Percentiles rank a stretch among this genome's conserved stretches.
phyloP scores from a whole-genome alignment of 2,888 invertebrate genomes.

The Noctua comes region DNA sequence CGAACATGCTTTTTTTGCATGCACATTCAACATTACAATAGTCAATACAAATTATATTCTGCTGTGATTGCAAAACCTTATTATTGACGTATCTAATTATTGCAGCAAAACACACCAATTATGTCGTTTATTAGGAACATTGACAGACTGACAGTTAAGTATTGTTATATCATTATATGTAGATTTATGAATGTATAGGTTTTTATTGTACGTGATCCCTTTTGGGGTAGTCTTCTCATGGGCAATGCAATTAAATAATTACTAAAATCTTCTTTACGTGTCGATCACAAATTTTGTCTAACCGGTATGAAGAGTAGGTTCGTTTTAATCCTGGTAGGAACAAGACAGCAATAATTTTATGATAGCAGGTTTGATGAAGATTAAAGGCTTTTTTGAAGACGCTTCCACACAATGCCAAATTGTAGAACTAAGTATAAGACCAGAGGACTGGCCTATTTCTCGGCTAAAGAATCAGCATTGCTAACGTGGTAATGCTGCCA shows the following conservation, averaged over 20 bases:
- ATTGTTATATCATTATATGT: slow-evolving; percentile 3
- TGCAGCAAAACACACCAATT: slow-evolving; percentile 37
- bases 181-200: background rate
- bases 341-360: background rate
- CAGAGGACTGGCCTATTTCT: no score
- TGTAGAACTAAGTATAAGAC: background rate
- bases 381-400: background rate
- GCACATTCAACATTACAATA: slow-evolving; percentile 51
- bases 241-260: background rate
- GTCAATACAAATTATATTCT: slow-evolving; percentile 46
- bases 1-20: slow-evolving; percentile 27
- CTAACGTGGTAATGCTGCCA: no score
- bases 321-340: background rate
- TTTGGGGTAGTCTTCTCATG: background rate
- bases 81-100: slow-evolving; percentile 41
- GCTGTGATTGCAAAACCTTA: slow-evolving; percentile 42
- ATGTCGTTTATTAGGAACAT: slow-evolving; percentile 15
- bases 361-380: background rate
- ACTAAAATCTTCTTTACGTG: background rate
- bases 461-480: no score
- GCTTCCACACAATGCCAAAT: background rate
- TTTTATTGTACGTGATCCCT: background rate
- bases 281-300: background rate
- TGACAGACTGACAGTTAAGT: background rate
- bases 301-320: background rate